Evolutionary conservation across 2,113 vertebrate species (phyloP).

Genomic region (Coptodon bakossiorum): DNA sequence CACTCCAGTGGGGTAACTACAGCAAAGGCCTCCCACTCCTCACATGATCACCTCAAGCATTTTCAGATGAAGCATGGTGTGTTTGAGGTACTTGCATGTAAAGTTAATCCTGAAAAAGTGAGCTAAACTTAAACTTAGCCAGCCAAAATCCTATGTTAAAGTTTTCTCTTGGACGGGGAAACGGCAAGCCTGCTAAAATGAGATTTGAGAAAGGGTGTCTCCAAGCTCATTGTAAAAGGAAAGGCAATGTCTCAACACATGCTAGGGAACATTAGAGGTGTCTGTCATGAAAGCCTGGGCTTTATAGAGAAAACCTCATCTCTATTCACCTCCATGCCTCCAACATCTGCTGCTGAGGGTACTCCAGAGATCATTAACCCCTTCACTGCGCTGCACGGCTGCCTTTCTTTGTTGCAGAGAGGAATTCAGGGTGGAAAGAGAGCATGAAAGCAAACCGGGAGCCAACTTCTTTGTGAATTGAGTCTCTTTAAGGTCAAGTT

Average conservation of each 20-base stretch:
- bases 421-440: constrained; percentile 13
- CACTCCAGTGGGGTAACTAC: constrained; percentile 46
- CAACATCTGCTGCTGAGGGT: constrained; percentile 66
- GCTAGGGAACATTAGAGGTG: constrained; percentile 50
- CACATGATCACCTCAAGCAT: constrained; percentile 6
- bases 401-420: constrained; percentile 42
- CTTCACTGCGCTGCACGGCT: constrained; percentile 22
- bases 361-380: constrained; percentile 64
- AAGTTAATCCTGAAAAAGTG: constrained; percentile 4
- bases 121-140: background rate
- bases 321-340: constrained; percentile 68
- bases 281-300: constrained; percentile 48
- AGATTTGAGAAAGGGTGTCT: constrained; percentile 12
- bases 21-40: constrained; percentile 18
- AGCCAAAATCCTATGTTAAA: background rate
- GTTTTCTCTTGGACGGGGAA: background rate
- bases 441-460: background rate
- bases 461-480: background rate
- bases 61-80: constrained; percentile 13
- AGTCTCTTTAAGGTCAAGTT: constrained; percentile 30
- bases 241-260: constrained; percentile 45
- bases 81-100: background rate
- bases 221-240: constrained; percentile 44
- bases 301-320: constrained; percentile 58
- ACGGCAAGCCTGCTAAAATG: background rate